A percentile compares a stretch with the other conserved stretches of the same genome.
phyloP scores from a whole-genome alignment of 2,113 vertebrate species.

The Caloenas nicobarica region DNA sequence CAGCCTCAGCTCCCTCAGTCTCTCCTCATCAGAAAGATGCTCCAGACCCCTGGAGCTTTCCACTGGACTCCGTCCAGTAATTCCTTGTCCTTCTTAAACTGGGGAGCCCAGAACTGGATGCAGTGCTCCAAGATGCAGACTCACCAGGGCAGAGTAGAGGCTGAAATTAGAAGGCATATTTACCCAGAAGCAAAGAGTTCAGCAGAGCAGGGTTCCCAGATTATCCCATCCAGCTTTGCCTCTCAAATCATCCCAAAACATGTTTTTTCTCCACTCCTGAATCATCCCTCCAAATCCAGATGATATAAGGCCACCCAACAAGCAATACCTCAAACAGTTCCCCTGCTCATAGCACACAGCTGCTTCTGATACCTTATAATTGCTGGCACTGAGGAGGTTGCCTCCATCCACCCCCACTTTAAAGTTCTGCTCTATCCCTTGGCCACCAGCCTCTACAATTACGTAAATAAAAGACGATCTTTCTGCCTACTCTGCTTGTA shows the following conservation, averaged over 20 bases:
- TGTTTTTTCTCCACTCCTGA: not conserved
- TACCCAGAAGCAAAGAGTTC: not conserved
- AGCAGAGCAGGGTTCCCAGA: not conserved
- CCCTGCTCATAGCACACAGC: not conserved
- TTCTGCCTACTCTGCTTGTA: not conserved
- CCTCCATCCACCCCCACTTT: not conserved
- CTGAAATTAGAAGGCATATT: not conserved
- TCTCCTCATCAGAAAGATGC: too few species aligned
- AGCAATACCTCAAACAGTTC: not conserved
- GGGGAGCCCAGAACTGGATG: too few species aligned
- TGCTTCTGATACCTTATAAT: not conserved
- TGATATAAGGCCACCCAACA: slow-evolving; percentile 2
- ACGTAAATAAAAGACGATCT: not conserved
- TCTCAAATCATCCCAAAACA: not conserved
- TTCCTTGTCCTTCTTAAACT: too few species aligned
- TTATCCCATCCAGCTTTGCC: not conserved
- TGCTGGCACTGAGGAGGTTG: not conserved
- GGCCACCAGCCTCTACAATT: not conserved
- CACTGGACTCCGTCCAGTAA: too few species aligned
- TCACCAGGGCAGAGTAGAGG: too few species aligned
- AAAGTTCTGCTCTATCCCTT: not conserved
- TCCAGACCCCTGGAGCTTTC: too few species aligned
- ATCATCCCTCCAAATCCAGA: not conserved
- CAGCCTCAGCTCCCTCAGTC: too few species aligned
- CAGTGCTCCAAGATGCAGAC: too few species aligned